Evolutionary conservation across 1,140 invertebrate genomes (phyloP).

Genomic region (Cotesia vestalis): DNA sequence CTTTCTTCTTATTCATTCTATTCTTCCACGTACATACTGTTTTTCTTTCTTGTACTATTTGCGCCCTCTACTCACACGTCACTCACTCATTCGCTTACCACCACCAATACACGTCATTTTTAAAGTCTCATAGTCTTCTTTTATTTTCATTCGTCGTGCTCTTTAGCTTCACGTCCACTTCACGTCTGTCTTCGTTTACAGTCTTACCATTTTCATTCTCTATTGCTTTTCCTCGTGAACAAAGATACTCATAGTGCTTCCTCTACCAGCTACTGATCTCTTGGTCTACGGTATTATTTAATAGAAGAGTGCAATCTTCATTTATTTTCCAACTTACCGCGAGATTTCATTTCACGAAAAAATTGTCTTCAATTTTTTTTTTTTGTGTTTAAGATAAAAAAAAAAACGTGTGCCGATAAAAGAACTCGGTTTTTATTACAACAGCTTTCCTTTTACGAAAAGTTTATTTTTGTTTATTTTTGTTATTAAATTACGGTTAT

Average conservation of each 20-base stretch:
- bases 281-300: conserved; percentile 53
- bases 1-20: conserved; percentile 19
- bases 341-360: neutral
- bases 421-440: too few relatives aligned
- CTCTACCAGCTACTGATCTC: conserved; percentile 62
- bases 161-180: conserved; percentile 12
- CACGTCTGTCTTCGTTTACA: conserved; percentile 18
- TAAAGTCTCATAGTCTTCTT: conserved; percentile 29
- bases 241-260: conserved; percentile 34
- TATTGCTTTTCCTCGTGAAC: neutral
- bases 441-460: too few relatives aligned
- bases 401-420: too few relatives aligned
- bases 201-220: conserved; percentile 7
- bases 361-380: neutral
- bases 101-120: conserved; percentile 32
- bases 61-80: neutral
- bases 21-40: neutral
- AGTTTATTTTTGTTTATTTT: too few relatives aligned
- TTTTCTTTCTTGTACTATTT: conserved; percentile 18
- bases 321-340: conserved; percentile 11
- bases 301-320: conserved; percentile 55
- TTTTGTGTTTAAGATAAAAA: neutral
- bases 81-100: neutral
- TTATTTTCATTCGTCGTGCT: conserved; percentile 37
- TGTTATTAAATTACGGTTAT: too few relatives aligned